phyloP scores from a whole-genome alignment of 1,140 invertebrate species.

The Lordiphosa clarofinis region DNA sequence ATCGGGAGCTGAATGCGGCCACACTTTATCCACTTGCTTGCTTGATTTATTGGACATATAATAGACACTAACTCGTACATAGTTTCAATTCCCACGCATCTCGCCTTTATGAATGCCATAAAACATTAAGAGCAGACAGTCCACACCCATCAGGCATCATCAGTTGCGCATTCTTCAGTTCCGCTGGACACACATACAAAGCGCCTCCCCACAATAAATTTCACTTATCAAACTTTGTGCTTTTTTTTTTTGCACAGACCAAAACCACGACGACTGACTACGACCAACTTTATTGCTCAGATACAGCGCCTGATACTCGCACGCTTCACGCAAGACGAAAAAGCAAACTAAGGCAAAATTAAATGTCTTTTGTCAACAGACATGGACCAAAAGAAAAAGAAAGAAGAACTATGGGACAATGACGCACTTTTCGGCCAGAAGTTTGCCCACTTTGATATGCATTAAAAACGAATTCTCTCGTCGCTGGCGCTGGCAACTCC shows the following conservation, averaged over 20 bases:
- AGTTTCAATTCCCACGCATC: no score
- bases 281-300: slow-evolving; percentile 66
- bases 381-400: slow-evolving; percentile 41
- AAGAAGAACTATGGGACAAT: slow-evolving; percentile 32
- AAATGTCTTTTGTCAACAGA: slow-evolving; percentile 75
- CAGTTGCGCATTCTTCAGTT: slow-evolving; percentile 49
- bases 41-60: no score
- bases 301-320: slow-evolving; percentile 43
- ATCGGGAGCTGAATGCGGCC: no score
- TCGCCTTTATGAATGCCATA: slow-evolving; percentile 26
- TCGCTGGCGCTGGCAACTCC: slow-evolving; percentile 34
- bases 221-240: slow-evolving; percentile 58
- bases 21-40: no score
- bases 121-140: slow-evolving; percentile 38
- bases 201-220: slow-evolving; percentile 64
- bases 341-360: slow-evolving; percentile 64
- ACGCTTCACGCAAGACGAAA: slow-evolving; percentile 37
- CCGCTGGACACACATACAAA: slow-evolving; percentile 44
- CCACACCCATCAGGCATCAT: slow-evolving; percentile 26
- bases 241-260: slow-evolving; percentile 40
- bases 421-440: slow-evolving; percentile 67
- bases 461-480: slow-evolving; percentile 53
- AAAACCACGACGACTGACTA: slow-evolving; percentile 47
- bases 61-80: no score
- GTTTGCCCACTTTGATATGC: slow-evolving; percentile 72